Evolutionary conservation across 2,888 invertebrate species (phyloP).

Genomic region (Macrosoma leucophasiata): DNA sequence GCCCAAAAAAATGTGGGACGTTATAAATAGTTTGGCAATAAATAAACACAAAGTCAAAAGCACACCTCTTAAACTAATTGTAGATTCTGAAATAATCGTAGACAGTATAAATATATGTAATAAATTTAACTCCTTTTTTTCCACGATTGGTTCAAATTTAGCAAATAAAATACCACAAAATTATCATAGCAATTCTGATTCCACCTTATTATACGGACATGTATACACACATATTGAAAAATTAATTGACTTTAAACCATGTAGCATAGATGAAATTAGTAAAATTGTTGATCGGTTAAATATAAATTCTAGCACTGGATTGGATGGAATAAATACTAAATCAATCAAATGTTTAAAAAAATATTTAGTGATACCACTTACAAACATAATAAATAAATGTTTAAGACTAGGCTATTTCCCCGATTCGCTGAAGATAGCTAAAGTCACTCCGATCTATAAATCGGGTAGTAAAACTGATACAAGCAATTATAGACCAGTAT

Average conservation of each 20-base stretch:
- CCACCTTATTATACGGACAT: too few species aligned
- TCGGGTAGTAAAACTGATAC: conserved; percentile 12
- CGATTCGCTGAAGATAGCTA: conserved; percentile 12
- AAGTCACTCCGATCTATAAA: conserved; percentile 15
- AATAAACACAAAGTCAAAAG: conserved; percentile 15
- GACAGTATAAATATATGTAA: conserved; percentile 10
- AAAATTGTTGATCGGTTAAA: conserved; percentile 16
- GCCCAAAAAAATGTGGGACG: conserved; percentile 22
- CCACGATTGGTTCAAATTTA: conserved; percentile 6
- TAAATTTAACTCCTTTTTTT: conserved; percentile 12
- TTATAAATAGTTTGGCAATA: conserved; percentile 21
- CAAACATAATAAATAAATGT: conserved; percentile 14
- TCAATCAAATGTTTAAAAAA: conserved; percentile 15
- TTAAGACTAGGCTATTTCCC: conserved; percentile 13
- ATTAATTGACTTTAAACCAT: conserved; percentile 4
- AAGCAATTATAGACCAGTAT: conserved; percentile 17
- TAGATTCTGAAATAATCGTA: conserved; percentile 1
- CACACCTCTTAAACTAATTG: conserved; percentile 11
- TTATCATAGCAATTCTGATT: too few species aligned
- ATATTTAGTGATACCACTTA: conserved; percentile 2
- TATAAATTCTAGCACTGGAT: conserved; percentile 11
- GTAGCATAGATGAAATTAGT: conserved; percentile 7
- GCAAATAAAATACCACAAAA: conserved; percentile 5
- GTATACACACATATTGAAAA: neutral
- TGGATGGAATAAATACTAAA: conserved; percentile 19